Conservation (phyloP, 2,113 vertebrate species). For the Onychostoma macrolepis region DNA sequence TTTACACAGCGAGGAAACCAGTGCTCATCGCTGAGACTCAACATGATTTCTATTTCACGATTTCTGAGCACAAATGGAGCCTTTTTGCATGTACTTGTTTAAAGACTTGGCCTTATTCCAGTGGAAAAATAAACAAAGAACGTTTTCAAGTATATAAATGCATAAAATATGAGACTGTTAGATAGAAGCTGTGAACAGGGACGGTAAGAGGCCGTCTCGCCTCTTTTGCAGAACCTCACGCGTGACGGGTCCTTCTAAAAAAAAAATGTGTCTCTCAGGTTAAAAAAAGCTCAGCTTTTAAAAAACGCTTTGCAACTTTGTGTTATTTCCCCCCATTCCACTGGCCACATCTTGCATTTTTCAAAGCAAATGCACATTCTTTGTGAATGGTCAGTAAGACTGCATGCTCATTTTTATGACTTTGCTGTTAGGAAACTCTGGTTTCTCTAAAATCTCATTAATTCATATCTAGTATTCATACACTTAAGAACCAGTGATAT, state of each 20-base stretch:
- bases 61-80: constrained; percentile 3
- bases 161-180: neutral
- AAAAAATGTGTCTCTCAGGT: no score
- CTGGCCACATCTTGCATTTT: no score
- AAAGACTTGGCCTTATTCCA: neutral
- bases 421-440: neutral
- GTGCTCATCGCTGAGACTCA: neutral
- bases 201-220: neutral
- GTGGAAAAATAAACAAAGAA: neutral
- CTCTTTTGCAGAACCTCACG: no score
- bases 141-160: neutral
- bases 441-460: neutral
- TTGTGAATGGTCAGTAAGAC: neutral
- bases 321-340: no score
- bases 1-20: constrained; percentile 1
- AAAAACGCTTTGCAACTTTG: no score
- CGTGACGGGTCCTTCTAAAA: no score
- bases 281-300: no score
- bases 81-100: neutral
- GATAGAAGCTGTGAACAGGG: neutral
- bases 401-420: neutral
- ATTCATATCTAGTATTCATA: neutral
- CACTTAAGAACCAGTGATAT: neutral
- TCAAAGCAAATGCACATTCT: neutral
- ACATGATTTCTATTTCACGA: constrained; percentile 4